Evolutionary conservation across 2,113 vertebrate genomes (phyloP), one percentile per base, ranked within the genome.

Genomic region (Gnathonemus longibarbis): DNA sequence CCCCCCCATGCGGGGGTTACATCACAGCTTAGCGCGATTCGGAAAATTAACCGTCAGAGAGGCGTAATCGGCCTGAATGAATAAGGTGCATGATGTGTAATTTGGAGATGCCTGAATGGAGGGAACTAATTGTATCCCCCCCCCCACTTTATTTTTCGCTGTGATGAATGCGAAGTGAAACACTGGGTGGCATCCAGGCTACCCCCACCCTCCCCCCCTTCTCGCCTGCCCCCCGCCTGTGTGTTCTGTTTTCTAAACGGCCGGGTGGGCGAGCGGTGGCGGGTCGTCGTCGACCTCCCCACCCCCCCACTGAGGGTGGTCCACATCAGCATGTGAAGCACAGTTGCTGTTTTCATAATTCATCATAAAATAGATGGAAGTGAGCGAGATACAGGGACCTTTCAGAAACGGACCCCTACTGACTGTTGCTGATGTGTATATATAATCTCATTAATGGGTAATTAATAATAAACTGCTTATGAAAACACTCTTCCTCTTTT

Each of bases 11-110:
- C 93, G 48, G 84, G 87, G 90, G 94, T 96, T 96, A 95, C 95
- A 93, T 96, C 94, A 96, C 92, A 91, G 93, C 91, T 94, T 92
- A 93, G 90, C 91, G 90, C 91, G 91, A 94, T 95, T 92, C 95
- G 93, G 94, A 95, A 95, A 95, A 94, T 92, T 62, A 94, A 92
- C 90, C 10, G 70, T 70, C 58, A 84, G 91, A 93, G 92, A 93
- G 90, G 93, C 91, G 90, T 92, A 91, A 90, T 92, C 90, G 92
- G 91, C 89, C 27, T 92, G 87, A 89, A 90, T 89, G 93, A 92
- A 90, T 87, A 74, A 83, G 89, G 89, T 70, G 17, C 90, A 90
- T 84, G 90, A 90, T 90, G 58, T 46, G 66, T 86, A 89, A 91
- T 88, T 90, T 77, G 84, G 74, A 89, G 66, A 80, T 2, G 17